These are phyloP conservation scores for Drosophila busckii DNA, from an alignment of 1,140 invertebrate genomes.

Conservation along the genomic window DNA sequence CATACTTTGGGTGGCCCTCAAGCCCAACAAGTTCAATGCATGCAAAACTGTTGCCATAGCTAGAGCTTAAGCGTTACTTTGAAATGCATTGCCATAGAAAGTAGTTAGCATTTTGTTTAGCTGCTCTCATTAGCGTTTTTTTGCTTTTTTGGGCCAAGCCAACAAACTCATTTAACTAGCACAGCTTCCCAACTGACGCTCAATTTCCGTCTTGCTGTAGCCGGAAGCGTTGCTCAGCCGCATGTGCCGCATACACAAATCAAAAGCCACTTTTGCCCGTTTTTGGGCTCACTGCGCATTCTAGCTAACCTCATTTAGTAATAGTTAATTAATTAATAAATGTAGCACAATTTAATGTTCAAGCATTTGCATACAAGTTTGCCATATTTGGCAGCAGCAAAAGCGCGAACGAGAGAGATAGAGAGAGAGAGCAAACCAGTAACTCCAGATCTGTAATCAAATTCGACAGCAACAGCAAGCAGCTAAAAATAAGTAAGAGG, in stretches of 20 bases:
- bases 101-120: too few relatives aligned
- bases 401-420: too few relatives aligned
- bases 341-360: slow-evolving; percentile 16
- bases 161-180: slow-evolving; percentile 19
- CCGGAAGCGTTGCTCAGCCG: slow-evolving; percentile 25
- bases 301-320: slow-evolving; percentile 23
- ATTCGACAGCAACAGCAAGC: neutral
- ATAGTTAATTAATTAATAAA: slow-evolving; percentile 37
- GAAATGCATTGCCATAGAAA: too few relatives aligned
- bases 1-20: too few relatives aligned
- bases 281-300: slow-evolving; percentile 8
- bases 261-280: slow-evolving; percentile 17
- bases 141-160: too few relatives aligned
- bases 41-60: too few relatives aligned
- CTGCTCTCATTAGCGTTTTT: too few relatives aligned
- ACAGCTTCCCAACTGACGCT: slow-evolving; percentile 6
- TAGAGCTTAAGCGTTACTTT: too few relatives aligned
- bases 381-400: slow-evolving; percentile 11
- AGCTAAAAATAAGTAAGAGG: slow-evolving; percentile 11
- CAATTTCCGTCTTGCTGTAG: slow-evolving; percentile 34
- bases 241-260: neutral
- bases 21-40: too few relatives aligned
- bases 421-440: too few relatives aligned
- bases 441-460: slow-evolving; percentile 19
- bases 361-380: slow-evolving; percentile 25